Percentiles rank a stretch among this genome's conserved stretches.
Conservation (phyloP, 2,113 vertebrate genomes). For the Elaphurus davidianus region DNA sequence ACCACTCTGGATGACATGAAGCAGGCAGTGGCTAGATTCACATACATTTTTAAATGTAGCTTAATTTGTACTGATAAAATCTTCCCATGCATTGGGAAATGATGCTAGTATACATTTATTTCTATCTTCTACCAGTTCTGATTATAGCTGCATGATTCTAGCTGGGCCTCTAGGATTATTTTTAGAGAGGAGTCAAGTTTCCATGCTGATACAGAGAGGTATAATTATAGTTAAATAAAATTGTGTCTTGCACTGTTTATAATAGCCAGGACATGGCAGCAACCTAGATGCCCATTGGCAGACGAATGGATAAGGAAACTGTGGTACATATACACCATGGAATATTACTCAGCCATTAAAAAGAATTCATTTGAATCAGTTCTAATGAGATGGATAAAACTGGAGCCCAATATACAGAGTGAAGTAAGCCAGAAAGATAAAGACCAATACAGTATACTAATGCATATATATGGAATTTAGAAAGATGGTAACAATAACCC, state of each 20-base stretch:
- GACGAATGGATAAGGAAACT: too few species aligned
- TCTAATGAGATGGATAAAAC: too few species aligned
- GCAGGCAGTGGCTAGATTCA: background rate
- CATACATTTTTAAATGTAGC: background rate
- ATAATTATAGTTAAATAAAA: conserved; percentile 30
- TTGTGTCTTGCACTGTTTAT: background rate
- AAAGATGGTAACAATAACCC: too few species aligned
- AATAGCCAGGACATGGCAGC: too few species aligned
- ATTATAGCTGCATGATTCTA: background rate
- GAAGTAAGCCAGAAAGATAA: too few species aligned
- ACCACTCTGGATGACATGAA: background rate
- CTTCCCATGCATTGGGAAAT: background rate
- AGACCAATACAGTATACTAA: too few species aligned
- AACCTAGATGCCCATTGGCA: too few species aligned
- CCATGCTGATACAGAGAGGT: background rate
- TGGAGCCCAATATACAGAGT: too few species aligned
- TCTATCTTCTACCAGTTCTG: background rate
- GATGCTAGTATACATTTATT: background rate
- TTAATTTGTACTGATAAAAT: background rate
- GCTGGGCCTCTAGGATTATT: background rate
- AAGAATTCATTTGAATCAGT: too few species aligned
- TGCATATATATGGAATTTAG: too few species aligned
- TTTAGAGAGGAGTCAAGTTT: conserved; percentile 1
- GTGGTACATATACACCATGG: too few species aligned
- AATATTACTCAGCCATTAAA: too few species aligned